Evolutionary conservation across 2,113 vertebrate species (phyloP).

Genomic region (Coracopsis vasa): DNA sequence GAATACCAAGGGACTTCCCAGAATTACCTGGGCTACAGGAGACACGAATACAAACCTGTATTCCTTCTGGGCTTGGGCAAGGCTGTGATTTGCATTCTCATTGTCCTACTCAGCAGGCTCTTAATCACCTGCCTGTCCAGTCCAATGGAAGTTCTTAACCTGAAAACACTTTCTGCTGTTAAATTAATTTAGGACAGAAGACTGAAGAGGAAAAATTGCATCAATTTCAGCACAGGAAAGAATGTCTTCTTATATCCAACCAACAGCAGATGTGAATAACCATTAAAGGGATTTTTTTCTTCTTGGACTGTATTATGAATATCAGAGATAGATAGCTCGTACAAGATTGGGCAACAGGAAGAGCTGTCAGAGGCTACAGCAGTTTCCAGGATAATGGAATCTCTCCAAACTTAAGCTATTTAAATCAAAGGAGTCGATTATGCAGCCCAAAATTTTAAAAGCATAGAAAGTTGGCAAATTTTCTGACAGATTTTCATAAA

Average conservation of each 20-base stretch:
- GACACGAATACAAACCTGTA: background rate
- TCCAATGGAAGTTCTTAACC: background rate
- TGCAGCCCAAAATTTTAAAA: background rate
- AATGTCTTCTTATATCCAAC: background rate
- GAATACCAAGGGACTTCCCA: background rate
- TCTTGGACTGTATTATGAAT: background rate
- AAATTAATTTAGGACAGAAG: background rate
- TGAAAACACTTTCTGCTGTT: background rate
- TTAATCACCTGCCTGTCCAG: background rate
- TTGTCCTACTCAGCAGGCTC: background rate
- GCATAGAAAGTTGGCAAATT: background rate
- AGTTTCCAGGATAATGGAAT: background rate
- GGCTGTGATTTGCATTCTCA: background rate
- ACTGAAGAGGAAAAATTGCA: background rate
- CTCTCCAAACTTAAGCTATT: background rate
- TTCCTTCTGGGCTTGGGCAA: background rate
- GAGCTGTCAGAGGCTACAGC: background rate
- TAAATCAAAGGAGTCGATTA: background rate
- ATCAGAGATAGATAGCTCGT: background rate
- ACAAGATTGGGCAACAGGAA: background rate
- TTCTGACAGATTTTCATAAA: background rate
- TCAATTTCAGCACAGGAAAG: background rate
- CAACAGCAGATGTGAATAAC: background rate
- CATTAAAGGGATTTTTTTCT: background rate
- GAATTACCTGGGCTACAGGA: background rate